These are phyloP conservation scores for Corydoras maculifer DNA, from an alignment of 2,113 vertebrate genomes.

Conservation along the genomic window DNA sequence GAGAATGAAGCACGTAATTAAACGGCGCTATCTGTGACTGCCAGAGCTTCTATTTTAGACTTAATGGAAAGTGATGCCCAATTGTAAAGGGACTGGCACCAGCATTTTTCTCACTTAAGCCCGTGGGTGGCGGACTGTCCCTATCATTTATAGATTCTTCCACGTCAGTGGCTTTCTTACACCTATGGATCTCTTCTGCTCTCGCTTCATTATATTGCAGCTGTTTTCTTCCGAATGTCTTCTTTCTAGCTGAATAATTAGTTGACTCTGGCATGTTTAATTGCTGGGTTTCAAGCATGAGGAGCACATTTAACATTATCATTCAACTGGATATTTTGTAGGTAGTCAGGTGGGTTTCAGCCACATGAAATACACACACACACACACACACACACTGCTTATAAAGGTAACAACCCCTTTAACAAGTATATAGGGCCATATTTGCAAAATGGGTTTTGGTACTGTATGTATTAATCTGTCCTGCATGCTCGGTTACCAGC, in stretches of 20 bases:
- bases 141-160: conserved; percentile 4
- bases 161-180: conserved; percentile 3
- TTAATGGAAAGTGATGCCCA: conserved; percentile 10
- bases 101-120: not conserved
- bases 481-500: no score
- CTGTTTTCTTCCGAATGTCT: not conserved
- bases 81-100: conserved; percentile 33
- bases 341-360: not conserved
- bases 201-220: not conserved
- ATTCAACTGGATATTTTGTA: not conserved
- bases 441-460: no score
- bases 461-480: no score
- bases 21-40: conserved; percentile 49
- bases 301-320: not conserved
- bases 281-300: not conserved
- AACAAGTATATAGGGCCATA: no score
- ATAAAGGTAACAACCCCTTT: no score
- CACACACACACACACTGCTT: no score
- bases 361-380: no score
- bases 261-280: not conserved
- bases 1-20: conserved; percentile 57
- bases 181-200: conserved; percentile 3
- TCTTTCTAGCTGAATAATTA: not conserved
- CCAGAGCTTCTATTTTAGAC: conserved; percentile 57
- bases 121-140: conserved; percentile 1